Conservation (phyloP, 64 coral and sea anemone genomes). For the Catalaphyllia jardinei region DNA sequence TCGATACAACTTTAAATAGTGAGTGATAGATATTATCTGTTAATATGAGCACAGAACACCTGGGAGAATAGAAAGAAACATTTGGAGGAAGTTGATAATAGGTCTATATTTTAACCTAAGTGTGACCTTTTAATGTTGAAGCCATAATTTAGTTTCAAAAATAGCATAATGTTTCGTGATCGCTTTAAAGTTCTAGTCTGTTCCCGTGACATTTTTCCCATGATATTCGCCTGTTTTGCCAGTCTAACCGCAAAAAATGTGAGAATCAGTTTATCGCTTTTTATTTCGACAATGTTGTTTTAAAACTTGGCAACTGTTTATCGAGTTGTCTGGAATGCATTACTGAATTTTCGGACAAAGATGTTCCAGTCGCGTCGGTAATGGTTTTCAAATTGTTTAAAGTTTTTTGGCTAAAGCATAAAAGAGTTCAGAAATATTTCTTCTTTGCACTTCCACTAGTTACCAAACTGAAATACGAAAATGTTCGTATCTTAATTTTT, state of each 20-base stretch:
- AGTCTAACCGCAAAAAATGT: not conserved
- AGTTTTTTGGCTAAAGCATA: too few species aligned
- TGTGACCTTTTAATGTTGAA: not conserved
- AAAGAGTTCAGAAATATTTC: too few species aligned
- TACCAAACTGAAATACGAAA: too few species aligned
- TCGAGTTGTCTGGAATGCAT: not conserved
- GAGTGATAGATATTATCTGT: too few species aligned
- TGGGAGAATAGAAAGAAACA: too few species aligned
- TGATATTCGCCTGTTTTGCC: constrained; percentile 1
- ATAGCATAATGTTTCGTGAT: not conserved
- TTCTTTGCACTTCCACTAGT: too few species aligned
- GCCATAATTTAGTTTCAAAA: not conserved
- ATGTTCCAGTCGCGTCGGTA: too few species aligned
- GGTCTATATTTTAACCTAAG: not conserved
- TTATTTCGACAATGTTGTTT: not conserved
- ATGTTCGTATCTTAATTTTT: too few species aligned
- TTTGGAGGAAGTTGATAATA: not conserved
- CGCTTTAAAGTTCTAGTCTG: not conserved
- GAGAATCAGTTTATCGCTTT: not conserved
- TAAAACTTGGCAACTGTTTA: not conserved
- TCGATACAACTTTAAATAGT: too few species aligned
- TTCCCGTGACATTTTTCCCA: not conserved
- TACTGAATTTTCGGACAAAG: not conserved
- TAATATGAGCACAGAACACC: too few species aligned
- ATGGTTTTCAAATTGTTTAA: too few species aligned